These are phyloP conservation scores for Helicoverpa zea DNA, from an alignment of 1,140 invertebrate species.

Conservation along the genomic window DNA sequence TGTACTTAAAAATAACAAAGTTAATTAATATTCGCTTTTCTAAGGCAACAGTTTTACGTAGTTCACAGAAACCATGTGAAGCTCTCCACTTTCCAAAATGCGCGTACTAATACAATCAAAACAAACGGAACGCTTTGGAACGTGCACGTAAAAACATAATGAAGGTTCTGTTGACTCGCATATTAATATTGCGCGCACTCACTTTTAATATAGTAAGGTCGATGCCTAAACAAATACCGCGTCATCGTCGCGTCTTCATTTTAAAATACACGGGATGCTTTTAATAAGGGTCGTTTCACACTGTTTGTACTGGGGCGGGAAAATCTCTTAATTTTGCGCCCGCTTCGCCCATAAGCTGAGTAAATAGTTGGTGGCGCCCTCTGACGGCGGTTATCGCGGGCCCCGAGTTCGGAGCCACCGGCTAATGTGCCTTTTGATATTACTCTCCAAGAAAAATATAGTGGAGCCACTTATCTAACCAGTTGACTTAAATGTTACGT, in stretches of 20 bases:
- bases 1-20: constrained; percentile 1
- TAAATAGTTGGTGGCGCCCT: constrained; percentile 69
- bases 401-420: constrained; percentile 36
- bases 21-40: constrained; percentile 14
- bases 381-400: constrained; percentile 62
- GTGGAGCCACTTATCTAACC: constrained; percentile 34
- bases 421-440: constrained; percentile 36
- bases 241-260: constrained; percentile 72
- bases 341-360: constrained; percentile 69
- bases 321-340: constrained; percentile 81
- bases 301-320: constrained; percentile 72
- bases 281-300: constrained; percentile 78
- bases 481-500: constrained; percentile 22
- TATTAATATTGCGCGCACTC: constrained; percentile 24
- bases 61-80: neutral
- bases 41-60: constrained; percentile 6
- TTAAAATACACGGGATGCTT: constrained; percentile 62
- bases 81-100: neutral
- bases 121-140: neutral
- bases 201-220: constrained; percentile 40
- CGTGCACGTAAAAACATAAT: constrained; percentile 26
- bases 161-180: constrained; percentile 33
- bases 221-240: constrained; percentile 48
- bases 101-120: constrained; percentile 21
- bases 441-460: constrained; percentile 39